Base-by-base conservation (phyloP, 2,888 invertebrate genomes). In the Lasioglossum oenotherae region DNA sequence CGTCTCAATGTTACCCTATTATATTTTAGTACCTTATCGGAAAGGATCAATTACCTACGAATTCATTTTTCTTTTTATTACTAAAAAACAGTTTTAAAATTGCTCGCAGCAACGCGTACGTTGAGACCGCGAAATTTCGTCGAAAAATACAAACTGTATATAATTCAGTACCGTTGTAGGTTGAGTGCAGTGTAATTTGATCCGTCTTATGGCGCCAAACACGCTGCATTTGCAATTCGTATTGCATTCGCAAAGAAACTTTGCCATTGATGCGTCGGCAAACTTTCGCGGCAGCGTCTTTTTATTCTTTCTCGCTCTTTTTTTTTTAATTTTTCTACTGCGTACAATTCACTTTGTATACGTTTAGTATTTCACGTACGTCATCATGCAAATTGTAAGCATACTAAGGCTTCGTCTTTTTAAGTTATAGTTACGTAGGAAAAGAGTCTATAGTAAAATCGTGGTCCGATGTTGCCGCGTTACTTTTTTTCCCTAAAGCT, bases 101-200 rank as follows among this genome's bases (percentile, higher is more conserved):
- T 72, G 69, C 14, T 82, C 81, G 75, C 78, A 73, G 75, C n/a
- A 57, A 60, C 72, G 64, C 35, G 64, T 74, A 73, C 38, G n/a
- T 53, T 67, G 38, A 57, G 74, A 41, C 35, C 72, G 64, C 82
- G 86, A 77, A 82, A 69, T 83, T 80, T 74, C 74, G 57, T 87
- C 84, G 87, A 89, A 87, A 87, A 90, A 89, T 90, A 90, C 82
- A 90, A 87, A 81, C 64, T 87, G 73, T 88, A 79, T 86, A 82
- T 81, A 85, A 80, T 73, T 90, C 74, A 83, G 72, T 83, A 81
- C 85, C 88, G 74, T 82, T 76, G 82, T 82, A 84, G 84, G 74
- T 90, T 80, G 74, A 71, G 82, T 87, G 81, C 89, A 83, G 81
- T 82, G 86, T 76, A 80, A 81, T 81, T 74, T 89, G 78, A 81